Conservation (phyloP, 2,113 vertebrate genomes). For the Cynocephalus volans region DNA sequence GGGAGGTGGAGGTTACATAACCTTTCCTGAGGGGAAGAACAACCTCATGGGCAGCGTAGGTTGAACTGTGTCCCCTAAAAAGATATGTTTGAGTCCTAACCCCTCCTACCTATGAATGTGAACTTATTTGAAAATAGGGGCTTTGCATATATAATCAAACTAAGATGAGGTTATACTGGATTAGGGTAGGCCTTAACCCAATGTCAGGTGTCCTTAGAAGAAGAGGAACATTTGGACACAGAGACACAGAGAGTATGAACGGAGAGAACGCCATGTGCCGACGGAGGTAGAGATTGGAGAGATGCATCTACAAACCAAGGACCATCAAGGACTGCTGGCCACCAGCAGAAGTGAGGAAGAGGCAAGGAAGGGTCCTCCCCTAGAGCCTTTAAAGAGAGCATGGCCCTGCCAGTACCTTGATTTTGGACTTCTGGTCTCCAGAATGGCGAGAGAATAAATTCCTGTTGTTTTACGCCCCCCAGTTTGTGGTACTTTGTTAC, state of each 20-base stretch:
- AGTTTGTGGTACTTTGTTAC: not conserved
- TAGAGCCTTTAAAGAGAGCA: not conserved
- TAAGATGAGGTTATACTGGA: not conserved
- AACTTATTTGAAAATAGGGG: not conserved
- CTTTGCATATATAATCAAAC: not conserved
- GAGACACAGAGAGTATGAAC: not conserved
- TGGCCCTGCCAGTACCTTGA: not conserved
- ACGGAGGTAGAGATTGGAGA: not conserved
- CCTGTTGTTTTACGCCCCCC: not conserved
- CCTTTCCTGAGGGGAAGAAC: not conserved
- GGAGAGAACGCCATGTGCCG: not conserved
- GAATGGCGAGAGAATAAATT: not conserved
- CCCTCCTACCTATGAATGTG: not conserved
- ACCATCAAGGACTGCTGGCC: not conserved
- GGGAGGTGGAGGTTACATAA: not conserved
- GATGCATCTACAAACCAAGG: not conserved
- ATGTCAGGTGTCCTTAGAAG: not conserved
- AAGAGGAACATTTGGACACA: not conserved
- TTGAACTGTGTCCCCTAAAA: not conserved
- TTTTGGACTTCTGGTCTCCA: not conserved
- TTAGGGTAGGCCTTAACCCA: not conserved
- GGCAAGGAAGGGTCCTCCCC: not conserved
- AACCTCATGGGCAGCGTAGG: not conserved
- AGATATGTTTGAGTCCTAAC: not conserved
- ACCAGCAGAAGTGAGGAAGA: not conserved